A percentile compares a stretch with the other conserved stretches of the same genome.
These are phyloP conservation scores for Pedetes capensis DNA, from an alignment of 2,113 vertebrate genomes.

Conservation along the genomic window DNA sequence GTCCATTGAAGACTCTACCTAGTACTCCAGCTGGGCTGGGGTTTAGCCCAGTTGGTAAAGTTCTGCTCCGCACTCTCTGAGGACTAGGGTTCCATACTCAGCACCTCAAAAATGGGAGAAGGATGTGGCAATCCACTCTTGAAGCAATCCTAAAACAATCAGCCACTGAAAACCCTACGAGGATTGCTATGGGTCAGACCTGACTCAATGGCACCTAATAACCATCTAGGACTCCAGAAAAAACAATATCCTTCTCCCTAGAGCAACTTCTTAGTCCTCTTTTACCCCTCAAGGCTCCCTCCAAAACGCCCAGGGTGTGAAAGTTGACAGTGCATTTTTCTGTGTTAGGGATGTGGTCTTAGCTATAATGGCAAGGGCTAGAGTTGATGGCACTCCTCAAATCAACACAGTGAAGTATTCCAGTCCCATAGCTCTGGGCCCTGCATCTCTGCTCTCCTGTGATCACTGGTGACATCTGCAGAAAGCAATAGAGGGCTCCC, in stretches of 20 bases:
- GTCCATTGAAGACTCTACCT: neutral
- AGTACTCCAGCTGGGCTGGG: too few species aligned
- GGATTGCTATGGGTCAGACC: too few species aligned
- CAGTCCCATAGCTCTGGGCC: neutral
- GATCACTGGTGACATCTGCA: neutral
- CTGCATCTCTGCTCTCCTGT: neutral
- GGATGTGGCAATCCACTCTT: too few species aligned
- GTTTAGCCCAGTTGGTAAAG: too few species aligned
- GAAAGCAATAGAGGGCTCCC: neutral
- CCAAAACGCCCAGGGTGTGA: neutral
- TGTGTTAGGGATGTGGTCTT: neutral
- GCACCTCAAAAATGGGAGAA: too few species aligned
- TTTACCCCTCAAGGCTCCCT: too few species aligned
- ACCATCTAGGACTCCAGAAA: neutral
- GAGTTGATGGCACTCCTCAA: neutral
- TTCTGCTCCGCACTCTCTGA: too few species aligned
- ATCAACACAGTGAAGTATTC: accelerated
- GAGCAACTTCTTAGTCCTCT: neutral
- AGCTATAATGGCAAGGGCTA: neutral
- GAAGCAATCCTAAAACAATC: too few species aligned
- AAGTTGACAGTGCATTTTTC: neutral
- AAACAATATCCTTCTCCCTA: neutral
- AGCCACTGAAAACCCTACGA: too few species aligned
- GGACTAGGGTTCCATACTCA: too few species aligned
- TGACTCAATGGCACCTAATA: too few species aligned